Evolutionary conservation across 2,797 vertebrate species (phyloP), one percentile per base, ranked within the genome.

Genomic region (Fistularia commersonii): DNA sequence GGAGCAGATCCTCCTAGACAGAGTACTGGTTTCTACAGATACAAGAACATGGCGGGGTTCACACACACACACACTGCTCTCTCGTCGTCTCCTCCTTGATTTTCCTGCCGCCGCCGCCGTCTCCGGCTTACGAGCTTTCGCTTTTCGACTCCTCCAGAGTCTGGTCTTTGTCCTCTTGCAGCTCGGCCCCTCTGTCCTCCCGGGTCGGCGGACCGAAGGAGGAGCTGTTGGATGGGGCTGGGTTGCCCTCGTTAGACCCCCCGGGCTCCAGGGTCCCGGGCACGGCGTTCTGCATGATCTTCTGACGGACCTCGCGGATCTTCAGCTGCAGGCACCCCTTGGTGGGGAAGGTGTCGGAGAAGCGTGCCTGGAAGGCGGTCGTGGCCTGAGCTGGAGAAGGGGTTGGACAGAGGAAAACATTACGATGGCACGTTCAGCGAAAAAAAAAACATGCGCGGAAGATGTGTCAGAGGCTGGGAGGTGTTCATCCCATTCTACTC

Each of bases 251-350:
- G 1, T 51, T 58, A 0, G 45, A 39, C 1, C 52, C 82, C 3
- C 70, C 69, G 5, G 60, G 66, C 57, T 95, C 95, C 0, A 86
- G 70, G 46, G 75, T 3, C 11, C 89, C 87, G 0, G 93, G 93
- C 0, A 90, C 89, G 51, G 94, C 93, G 0, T 93, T 91, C 86
- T 97, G 95, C 95, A 97, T 97, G 84, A 97, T 97, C 87, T 97
- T 97, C 90, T 97, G 95, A 11, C 95, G 91, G 12, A 97, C 95
- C 54, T 97, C 95, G 0, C 95, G 92, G 78, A 97, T 97, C 90
- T 97, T 97, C 67, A 97, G 81, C 85, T 97, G 95, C 66, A 97
- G 86, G 68, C 95, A 96, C 38, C 95, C 86, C 82, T 97, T 97
- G 69, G 88, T 93, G 51, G 95, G 95, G 77, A 97, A 97, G 35